Percentiles rank a stretch among this genome's conserved stretches.
phyloP scores from a whole-genome alignment of 2,113 vertebrate genomes.

The Motacilla alba region DNA sequence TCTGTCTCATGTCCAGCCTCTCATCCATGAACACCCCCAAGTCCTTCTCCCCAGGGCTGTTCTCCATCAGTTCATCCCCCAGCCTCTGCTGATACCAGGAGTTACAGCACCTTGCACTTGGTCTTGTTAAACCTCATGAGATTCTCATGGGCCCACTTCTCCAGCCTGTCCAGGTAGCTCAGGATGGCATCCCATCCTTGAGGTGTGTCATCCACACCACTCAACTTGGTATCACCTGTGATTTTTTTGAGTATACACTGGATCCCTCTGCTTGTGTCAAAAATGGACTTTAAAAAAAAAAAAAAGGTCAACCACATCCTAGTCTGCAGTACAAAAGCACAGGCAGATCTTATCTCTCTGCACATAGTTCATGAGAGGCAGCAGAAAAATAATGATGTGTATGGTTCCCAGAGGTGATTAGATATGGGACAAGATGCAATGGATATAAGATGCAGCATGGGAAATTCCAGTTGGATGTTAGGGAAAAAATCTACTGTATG shows the following conservation, averaged over 20 bases:
- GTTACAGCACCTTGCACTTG: neutral
- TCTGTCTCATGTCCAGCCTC: neutral
- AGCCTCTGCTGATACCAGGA: accelerated
- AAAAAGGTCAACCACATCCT: neutral
- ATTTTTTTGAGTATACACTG: neutral
- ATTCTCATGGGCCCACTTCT: neutral
- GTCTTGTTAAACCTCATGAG: neutral
- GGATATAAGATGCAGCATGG: neutral
- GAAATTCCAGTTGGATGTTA: neutral
- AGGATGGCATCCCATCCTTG: neutral
- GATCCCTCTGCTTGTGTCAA: neutral
- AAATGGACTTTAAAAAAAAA: neutral
- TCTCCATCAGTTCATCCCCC: accelerated
- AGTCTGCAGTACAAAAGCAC: neutral
- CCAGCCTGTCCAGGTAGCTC: neutral
- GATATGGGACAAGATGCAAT: neutral
- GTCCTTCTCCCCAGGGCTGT: neutral
- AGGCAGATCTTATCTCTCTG: neutral
- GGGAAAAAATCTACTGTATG: neutral
- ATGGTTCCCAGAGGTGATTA: neutral
- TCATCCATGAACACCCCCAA: neutral
- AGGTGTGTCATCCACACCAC: neutral
- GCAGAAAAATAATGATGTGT: neutral
- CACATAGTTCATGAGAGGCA: neutral
- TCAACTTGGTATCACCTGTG: neutral